Percentiles rank a stretch among this genome's conserved stretches.
Conservation (phyloP, 2,888 invertebrate species). For the Tetheella fluctuosa region DNA sequence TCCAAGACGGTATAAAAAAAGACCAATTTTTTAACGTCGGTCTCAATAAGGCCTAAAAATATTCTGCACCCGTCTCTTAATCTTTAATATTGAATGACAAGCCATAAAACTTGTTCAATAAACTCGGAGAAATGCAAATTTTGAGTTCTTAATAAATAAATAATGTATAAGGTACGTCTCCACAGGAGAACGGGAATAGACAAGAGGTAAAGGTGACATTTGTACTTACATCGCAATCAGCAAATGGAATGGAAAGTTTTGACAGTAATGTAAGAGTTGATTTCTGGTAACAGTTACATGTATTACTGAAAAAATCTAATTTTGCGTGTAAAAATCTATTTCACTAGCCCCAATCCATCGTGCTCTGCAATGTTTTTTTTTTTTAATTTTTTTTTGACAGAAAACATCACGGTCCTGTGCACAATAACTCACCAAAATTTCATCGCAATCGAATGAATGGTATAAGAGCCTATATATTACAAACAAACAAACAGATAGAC, state of each 20-base stretch:
- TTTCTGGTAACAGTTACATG: not conserved
- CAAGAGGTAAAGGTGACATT: conserved; percentile 35
- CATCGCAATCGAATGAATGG: too few species aligned
- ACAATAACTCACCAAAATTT: too few species aligned
- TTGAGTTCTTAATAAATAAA: conserved; percentile 60
- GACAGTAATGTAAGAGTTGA: not conserved
- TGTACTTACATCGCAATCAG: not conserved
- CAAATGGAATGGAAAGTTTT: not conserved
- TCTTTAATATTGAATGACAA: conserved; percentile 74
- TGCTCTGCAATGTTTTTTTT: too few species aligned
- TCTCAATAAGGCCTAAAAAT: conserved; percentile 44
- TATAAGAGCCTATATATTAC: too few species aligned
- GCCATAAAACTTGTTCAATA: conserved; percentile 76
- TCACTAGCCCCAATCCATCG: too few species aligned
- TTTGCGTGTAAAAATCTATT: too few species aligned
- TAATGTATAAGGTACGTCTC: conserved; percentile 60
- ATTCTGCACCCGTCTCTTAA: conserved; percentile 40
- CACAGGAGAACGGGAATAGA: conserved; percentile 22
- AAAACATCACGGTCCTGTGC: too few species aligned
- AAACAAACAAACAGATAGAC: too few species aligned
- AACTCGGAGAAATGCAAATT: conserved; percentile 69
- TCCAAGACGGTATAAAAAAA: not conserved
- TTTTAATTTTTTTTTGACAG: too few species aligned
- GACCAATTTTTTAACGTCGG: not conserved
- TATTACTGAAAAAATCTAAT: too few species aligned